A percentile compares a stretch with the other conserved stretches of the same genome.
phyloP scores from a whole-genome alignment of 1,140 invertebrate genomes.

The Drosophila nigromelanica region DNA sequence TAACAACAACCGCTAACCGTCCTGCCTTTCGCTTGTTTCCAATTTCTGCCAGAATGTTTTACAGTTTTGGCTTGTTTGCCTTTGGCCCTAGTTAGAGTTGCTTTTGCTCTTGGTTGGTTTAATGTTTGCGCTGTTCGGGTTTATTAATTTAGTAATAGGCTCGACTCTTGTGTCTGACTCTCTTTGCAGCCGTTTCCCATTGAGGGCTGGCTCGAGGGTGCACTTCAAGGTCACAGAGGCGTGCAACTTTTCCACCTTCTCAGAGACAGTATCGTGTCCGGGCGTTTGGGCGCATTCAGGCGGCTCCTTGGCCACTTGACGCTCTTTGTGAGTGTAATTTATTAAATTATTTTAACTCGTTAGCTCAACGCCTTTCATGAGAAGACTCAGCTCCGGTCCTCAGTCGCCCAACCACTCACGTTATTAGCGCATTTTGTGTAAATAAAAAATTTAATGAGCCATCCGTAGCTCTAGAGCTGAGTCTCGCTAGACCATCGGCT shows the following conservation, averaged over 20 bases:
- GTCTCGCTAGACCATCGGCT: neutral
- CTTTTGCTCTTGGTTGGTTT: conserved; percentile 29
- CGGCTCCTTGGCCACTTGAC: conserved; percentile 47
- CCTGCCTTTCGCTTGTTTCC: conserved; percentile 15
- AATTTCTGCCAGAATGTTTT: conserved; percentile 57
- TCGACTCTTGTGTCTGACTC: conserved; percentile 21
- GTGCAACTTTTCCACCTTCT: conserved; percentile 48
- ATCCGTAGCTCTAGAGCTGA: conserved; percentile 9
- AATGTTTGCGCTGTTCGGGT: conserved; percentile 50
- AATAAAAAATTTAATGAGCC: conserved; percentile 71
- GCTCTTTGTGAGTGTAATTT: conserved; percentile 62
- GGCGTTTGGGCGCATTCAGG: conserved; percentile 7
- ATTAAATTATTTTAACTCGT: conserved; percentile 79
- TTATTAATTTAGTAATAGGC: conserved; percentile 80
- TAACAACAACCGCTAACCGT: neutral
- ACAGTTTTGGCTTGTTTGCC: conserved; percentile 40
- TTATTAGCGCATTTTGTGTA: conserved; percentile 76
- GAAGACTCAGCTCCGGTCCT: conserved; percentile 4
- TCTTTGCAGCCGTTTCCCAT: conserved; percentile 20
- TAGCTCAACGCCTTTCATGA: conserved; percentile 47
- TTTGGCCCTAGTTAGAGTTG: conserved; percentile 30
- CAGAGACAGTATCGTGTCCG: conserved; percentile 3
- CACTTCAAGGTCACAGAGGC: conserved; percentile 75
- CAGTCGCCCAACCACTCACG: conserved; percentile 21
- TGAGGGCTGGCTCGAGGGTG: conserved; percentile 52